Conservation (phyloP, 2,113 vertebrate genomes). For the Trematocara nigrifrons region DNA sequence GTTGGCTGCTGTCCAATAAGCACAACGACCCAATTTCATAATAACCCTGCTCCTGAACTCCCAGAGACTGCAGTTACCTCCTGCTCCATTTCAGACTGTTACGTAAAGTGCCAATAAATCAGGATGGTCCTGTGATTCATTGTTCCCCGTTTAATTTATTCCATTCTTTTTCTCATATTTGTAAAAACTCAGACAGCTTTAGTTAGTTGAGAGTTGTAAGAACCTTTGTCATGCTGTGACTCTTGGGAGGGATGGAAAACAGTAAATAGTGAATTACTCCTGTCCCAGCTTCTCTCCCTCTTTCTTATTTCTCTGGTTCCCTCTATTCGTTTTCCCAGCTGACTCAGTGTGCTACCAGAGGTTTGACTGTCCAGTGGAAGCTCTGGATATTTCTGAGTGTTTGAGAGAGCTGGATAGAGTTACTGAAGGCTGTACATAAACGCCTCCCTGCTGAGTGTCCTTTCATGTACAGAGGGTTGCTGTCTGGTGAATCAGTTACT, state of each 20-base stretch:
- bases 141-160: conserved; percentile 23
- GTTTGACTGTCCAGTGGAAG: conserved; percentile 34
- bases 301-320: background rate
- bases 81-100: conserved; percentile 10
- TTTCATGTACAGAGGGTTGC: conserved; percentile 1
- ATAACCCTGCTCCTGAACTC: background rate
- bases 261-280: conserved; percentile 10
- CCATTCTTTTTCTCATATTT: background rate
- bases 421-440: conserved; percentile 25
- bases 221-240: conserved; percentile 18
- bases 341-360: background rate
- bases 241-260: conserved; percentile 11
- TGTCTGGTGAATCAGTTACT: conserved; percentile 24
- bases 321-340: background rate
- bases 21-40: conserved; percentile 7
- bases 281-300: background rate
- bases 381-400: conserved; percentile 19
- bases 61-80: background rate
- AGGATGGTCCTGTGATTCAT: background rate
- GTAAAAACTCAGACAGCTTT: conserved; percentile 29
- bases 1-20: conserved; percentile 20
- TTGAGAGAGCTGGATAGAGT: conserved; percentile 10
- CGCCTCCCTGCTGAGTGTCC: conserved; percentile 6
- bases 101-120: conserved; percentile 25
- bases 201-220: conserved; percentile 21